These are phyloP conservation scores for Pseudolycoriella hygida DNA, from an alignment of 2,888 invertebrate genomes.

Conservation along the genomic window DNA sequence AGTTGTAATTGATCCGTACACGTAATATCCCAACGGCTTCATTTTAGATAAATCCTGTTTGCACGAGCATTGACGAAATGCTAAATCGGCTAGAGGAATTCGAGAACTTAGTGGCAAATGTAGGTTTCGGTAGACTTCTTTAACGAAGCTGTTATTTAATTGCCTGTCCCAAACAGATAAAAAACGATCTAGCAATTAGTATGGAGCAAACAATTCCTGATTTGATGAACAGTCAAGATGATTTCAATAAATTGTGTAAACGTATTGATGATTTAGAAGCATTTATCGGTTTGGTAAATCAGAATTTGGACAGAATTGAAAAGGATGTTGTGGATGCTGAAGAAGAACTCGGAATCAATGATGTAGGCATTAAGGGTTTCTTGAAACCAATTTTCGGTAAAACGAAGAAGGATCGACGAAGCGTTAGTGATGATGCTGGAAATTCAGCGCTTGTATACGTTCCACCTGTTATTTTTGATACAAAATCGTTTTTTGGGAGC, in stretches of 20 bases:
- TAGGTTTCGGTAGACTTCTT: too few relatives aligned
- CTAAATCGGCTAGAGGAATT: slow-evolving; percentile 46
- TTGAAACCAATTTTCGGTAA: slow-evolving; percentile 36
- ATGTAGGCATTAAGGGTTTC: slow-evolving; percentile 39
- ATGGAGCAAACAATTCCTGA: not conserved
- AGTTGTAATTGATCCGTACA: not conserved
- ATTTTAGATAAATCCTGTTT: slow-evolving; percentile 32
- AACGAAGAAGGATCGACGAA: not conserved
- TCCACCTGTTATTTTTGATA: too few relatives aligned
- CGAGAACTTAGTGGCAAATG: slow-evolving; percentile 39
- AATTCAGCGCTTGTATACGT: too few relatives aligned
- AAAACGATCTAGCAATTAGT: not conserved
- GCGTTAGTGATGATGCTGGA: too few relatives aligned
- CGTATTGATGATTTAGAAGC: slow-evolving; percentile 33
- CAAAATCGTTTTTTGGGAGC: too few relatives aligned
- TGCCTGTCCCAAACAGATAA: too few relatives aligned
- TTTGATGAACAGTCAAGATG: not conserved
- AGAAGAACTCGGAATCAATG: slow-evolving; percentile 36
- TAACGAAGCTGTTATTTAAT: too few relatives aligned
- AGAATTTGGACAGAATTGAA: slow-evolving; percentile 34
- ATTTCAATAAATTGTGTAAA: not conserved
- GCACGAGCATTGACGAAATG: slow-evolving; percentile 47
- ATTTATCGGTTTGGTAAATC: slow-evolving; percentile 35
- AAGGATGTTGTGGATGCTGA: slow-evolving; percentile 41
- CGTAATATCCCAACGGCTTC: not conserved